A percentile compares a stretch with the other conserved stretches of the same genome.
phyloP scores from a whole-genome alignment of 2,888 invertebrate species.

The Heteromurus nitidus region DNA sequence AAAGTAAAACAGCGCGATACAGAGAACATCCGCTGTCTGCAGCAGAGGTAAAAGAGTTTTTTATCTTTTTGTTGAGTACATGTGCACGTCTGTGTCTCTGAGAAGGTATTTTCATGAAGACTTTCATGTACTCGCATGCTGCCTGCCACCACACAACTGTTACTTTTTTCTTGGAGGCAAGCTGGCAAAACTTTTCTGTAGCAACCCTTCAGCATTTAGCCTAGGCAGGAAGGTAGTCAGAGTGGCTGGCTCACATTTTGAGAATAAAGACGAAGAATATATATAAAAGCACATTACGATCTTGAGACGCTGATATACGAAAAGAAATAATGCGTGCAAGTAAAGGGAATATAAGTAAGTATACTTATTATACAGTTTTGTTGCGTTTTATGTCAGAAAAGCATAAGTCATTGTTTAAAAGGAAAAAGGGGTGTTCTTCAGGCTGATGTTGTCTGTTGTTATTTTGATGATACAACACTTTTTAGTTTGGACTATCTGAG shows the following conservation, averaged over 20 bases:
- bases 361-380: background rate
- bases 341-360: background rate
- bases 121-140: slow-evolving; percentile 34
- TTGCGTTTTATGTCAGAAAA: background rate
- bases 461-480: slow-evolving; percentile 11
- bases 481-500: background rate
- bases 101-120: slow-evolving; percentile 13
- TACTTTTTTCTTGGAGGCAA: slow-evolving; percentile 51
- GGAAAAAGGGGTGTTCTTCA: slow-evolving; percentile 22
- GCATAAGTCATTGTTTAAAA: slow-evolving; percentile 48
- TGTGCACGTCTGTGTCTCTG: background rate
- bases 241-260: slow-evolving; percentile 38
- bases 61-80: too few relatives aligned
- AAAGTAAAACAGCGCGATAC: slow-evolving; percentile 11
- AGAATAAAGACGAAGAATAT: slow-evolving; percentile 3
- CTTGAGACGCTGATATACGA: slow-evolving; percentile 21
- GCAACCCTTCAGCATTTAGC: slow-evolving; percentile 37
- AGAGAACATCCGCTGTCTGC: slow-evolving; percentile 46
- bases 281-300: background rate
- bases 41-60: too few relatives aligned
- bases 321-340: slow-evolving; percentile 40
- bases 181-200: slow-evolving; percentile 53
- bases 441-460: slow-evolving; percentile 21
- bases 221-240: slow-evolving; percentile 42
- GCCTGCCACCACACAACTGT: slow-evolving; percentile 59